These are phyloP conservation scores for Dimorphilus gyrociliatus DNA, from an alignment of 2,888 invertebrate genomes.

Conservation along the genomic window DNA sequence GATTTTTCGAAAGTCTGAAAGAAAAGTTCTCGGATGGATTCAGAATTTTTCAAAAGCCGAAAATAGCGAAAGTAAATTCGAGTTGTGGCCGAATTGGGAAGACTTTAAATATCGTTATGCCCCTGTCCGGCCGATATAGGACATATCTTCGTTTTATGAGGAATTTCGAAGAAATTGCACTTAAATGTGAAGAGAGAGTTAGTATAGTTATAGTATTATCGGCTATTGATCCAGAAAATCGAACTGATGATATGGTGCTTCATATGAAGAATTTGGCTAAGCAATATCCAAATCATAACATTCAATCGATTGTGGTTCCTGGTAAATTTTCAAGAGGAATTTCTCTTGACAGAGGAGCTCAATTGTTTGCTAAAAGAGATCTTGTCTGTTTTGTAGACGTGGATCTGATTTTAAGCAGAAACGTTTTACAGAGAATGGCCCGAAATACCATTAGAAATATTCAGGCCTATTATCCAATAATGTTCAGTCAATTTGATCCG, in stretches of 20 bases:
- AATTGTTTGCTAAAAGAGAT: slow-evolving; percentile 44
- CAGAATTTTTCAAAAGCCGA: background rate
- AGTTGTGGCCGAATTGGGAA: background rate
- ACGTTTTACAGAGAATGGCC: slow-evolving; percentile 52
- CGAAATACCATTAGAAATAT: slow-evolving; percentile 34
- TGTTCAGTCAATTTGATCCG: slow-evolving; percentile 89
- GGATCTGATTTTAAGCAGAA: slow-evolving; percentile 67
- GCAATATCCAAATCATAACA: too few species aligned
- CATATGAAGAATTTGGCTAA: too few species aligned
- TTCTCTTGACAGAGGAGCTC: slow-evolving; percentile 26
- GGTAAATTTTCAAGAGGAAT: slow-evolving; percentile 27
- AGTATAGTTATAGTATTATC: slow-evolving; percentile 56
- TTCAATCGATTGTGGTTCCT: too few species aligned
- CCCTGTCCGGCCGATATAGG: slow-evolving; percentile 63
- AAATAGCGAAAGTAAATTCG: background rate
- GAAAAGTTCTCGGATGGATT: background rate
- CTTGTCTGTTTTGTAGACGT: slow-evolving; percentile 85
- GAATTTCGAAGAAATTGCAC: slow-evolving; percentile 60
- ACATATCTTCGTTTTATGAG: slow-evolving; percentile 67
- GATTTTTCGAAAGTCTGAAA: background rate
- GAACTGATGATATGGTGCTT: slow-evolving; percentile 6
- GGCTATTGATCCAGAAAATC: slow-evolving; percentile 36
- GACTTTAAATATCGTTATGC: slow-evolving; percentile 69
- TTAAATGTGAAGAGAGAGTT: slow-evolving; percentile 49
- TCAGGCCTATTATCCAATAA: slow-evolving; percentile 76